These are phyloP conservation scores for Protophormia terraenovae DNA, from an alignment of 2,888 invertebrate species.

Conservation along the genomic window DNA sequence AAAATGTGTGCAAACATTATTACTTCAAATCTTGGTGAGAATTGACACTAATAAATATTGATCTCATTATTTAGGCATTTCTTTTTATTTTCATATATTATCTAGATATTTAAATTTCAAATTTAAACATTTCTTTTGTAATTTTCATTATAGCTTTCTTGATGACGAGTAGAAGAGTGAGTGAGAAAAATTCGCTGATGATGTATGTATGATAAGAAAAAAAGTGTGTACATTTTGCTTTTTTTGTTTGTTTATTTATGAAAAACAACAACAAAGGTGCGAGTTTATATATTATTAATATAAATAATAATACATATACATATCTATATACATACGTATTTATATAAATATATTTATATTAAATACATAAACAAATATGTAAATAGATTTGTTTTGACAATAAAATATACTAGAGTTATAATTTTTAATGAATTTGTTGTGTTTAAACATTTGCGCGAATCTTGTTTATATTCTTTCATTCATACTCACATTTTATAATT, in stretches of 20 bases:
- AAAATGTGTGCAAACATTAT: background rate
- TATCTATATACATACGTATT: background rate
- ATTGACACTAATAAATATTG: background rate
- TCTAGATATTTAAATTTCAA: background rate
- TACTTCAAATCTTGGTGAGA: background rate
- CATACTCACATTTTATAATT: conserved; percentile 39
- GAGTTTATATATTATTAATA: background rate
- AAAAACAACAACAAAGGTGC: background rate
- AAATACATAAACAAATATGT: conserved; percentile 34
- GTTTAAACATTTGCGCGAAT: conserved; percentile 42
- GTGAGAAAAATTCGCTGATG: background rate
- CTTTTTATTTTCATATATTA: background rate
- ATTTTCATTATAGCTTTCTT: background rate
- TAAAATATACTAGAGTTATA: conserved; percentile 41
- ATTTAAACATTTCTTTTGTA: background rate
- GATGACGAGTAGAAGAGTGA: background rate
- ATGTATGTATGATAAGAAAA: background rate
- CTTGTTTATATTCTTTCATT: conserved; percentile 30
- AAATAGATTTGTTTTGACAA: conserved; percentile 48
- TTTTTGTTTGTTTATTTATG: background rate
- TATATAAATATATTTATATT: background rate
- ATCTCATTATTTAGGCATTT: background rate
- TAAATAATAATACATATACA: background rate
- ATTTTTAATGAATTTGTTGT: conserved; percentile 51
- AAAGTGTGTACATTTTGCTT: background rate